Base-by-base conservation (phyloP, 2,888 invertebrate genomes). In the Atrina japonica region DNA sequence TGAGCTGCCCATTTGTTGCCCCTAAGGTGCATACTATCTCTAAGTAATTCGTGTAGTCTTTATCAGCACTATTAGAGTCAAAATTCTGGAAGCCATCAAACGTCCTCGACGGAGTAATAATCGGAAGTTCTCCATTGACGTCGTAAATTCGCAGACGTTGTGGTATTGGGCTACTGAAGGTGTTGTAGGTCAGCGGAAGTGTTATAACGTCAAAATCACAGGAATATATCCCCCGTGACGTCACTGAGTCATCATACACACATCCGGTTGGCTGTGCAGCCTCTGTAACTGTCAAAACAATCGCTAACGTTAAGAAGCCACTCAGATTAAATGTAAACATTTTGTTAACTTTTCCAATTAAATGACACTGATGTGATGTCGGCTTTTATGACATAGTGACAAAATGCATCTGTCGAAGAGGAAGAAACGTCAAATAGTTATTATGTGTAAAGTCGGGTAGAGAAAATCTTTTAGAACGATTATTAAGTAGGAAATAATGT, bases 21-120 rank as follows among this genome's bases (percentile, higher is more conserved):
- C 49, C 63, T 14, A 47, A 35, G 16, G 43, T 40, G 41, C 81
- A 81, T 53, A 73, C 71, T 1, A 81, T 35, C 30, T 81, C 78
- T 6, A 81, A 60, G 2, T 77, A 78, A 16, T 77, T 70, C 14
- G 78, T 68, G 29, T 72, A 81, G 58, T 77, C 77, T 5, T 67
- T 65, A 63, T 81, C 81, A 27, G 73, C 69, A 35, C 41, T 68
- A 0, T 61, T 55, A n/a, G 45, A 41, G 21, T 25, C 63, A 43
- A 76, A 76, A 29, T 56, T 66, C 7, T 70, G 41, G 56, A 81
- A 76, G 14, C 75, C 63, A 1, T 69, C 50, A 9, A 71, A 59
- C 2, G 69, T 41, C 18, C 53, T 61, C 7, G 53, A 52, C 5
- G 53, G 70, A 7, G 66, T 45, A 2, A 53, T 29, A 0, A 73